Evolutionary conservation across 1,140 invertebrate species (phyloP).

Genomic region (Ladona fulva): DNA sequence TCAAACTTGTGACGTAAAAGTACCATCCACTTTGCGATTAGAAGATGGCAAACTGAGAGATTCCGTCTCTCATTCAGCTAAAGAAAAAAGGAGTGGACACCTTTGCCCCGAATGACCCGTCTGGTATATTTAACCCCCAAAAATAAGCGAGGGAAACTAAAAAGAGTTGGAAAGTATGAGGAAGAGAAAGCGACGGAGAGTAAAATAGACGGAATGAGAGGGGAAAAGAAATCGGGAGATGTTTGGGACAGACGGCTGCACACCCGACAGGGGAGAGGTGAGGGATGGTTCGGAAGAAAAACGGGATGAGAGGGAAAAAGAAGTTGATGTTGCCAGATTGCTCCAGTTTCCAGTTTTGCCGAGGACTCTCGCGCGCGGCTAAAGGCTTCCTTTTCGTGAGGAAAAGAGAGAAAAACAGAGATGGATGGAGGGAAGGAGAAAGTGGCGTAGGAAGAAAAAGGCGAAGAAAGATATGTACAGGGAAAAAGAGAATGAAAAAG

Average conservation of each 20-base stretch:
- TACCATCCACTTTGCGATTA: too few relatives aligned
- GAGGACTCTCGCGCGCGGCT: background rate
- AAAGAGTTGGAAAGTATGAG: background rate
- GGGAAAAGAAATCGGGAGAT: background rate
- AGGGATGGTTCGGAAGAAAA: too few relatives aligned
- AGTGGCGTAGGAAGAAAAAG: too few relatives aligned
- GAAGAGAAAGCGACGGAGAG: background rate
- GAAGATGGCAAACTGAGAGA: too few relatives aligned
- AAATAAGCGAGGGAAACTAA: background rate
- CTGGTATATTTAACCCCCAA: background rate
- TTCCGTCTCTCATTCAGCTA: too few relatives aligned
- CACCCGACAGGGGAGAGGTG: too few relatives aligned
- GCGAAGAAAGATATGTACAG: too few relatives aligned
- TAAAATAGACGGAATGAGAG: background rate
- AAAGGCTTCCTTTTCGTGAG: background rate
- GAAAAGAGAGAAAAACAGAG: background rate
- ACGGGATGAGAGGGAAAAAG: background rate
- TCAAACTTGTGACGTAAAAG: too few relatives aligned
- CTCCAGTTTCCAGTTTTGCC: constrained; percentile 7
- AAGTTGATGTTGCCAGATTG: constrained; percentile 5
- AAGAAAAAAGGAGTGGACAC: too few relatives aligned
- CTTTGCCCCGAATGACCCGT: too few relatives aligned
- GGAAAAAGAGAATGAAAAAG: too few relatives aligned
- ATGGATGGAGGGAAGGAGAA: background rate
- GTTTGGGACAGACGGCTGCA: too few relatives aligned